Conservation (phyloP, 2,888 invertebrate species). For the Ornithoptera priamus region DNA sequence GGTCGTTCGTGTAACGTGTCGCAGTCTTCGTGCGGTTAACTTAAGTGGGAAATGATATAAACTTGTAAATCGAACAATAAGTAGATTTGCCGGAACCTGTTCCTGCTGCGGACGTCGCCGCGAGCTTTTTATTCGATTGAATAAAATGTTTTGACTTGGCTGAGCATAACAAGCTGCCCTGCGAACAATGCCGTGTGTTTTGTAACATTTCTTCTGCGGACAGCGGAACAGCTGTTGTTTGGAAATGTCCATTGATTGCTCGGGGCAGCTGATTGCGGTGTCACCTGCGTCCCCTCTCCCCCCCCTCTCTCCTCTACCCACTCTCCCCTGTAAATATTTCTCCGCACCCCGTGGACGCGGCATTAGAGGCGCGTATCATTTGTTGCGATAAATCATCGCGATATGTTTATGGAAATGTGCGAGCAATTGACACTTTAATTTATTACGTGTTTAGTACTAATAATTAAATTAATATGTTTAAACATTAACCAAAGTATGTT, state of each 20-base stretch:
- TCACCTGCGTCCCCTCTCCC: conserved; percentile 15
- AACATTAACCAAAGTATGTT: too few species aligned
- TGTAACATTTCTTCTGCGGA: conserved; percentile 31
- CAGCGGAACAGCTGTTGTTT: conserved; percentile 32
- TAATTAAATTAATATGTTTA: conserved; percentile 3
- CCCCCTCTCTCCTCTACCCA: too few species aligned
- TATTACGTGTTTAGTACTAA: conserved; percentile 20
- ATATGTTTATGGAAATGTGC: conserved; percentile 11
- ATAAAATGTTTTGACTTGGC: conserved; percentile 16
- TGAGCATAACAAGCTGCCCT: conserved; percentile 29
- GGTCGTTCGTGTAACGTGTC: too few species aligned
- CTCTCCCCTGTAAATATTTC: not conserved
- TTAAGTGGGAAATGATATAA: too few species aligned
- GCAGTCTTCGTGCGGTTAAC: too few species aligned
- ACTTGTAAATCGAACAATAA: too few species aligned
- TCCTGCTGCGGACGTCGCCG: not conserved
- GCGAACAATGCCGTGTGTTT: conserved; percentile 35
- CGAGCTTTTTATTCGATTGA: conserved; percentile 5
- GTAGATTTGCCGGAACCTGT: too few species aligned
- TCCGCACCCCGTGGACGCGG: not conserved
- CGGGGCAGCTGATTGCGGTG: conserved; percentile 20
- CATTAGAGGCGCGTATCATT: conserved; percentile 19
- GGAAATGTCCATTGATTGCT: conserved; percentile 21
- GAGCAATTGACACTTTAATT: conserved; percentile 16
- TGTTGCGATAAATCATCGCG: conserved; percentile 16